Percentiles rank a stretch among this genome's conserved stretches.
phyloP scores from a whole-genome alignment of 2,797 vertebrate genomes.

The Urosaurus nigricauda region DNA sequence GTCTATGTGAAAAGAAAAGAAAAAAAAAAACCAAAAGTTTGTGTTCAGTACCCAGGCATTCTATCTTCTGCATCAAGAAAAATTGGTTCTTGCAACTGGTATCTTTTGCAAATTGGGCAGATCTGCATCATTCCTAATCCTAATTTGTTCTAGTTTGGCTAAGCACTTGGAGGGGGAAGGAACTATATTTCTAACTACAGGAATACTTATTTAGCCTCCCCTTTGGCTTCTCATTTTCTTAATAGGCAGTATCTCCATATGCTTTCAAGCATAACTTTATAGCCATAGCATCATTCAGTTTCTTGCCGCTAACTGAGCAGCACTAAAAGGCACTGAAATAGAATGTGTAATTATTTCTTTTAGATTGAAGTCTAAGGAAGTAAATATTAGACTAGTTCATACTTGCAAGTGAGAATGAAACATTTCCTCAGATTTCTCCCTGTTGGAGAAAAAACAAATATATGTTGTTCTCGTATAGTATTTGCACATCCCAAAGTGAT shows the following conservation, averaged over 20 bases:
- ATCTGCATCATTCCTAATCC: not conserved
- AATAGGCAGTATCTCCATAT: not conserved
- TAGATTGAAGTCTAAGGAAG: not conserved
- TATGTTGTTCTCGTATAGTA: too few relatives aligned
- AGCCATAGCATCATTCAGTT: not conserved
- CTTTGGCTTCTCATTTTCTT: conserved; percentile 13
- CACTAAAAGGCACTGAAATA: not conserved
- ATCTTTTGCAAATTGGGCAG: not conserved
- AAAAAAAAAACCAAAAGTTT: too few relatives aligned
- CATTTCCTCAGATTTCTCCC: too few relatives aligned
- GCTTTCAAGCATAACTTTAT: conserved; percentile 1
- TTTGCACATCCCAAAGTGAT: too few relatives aligned
- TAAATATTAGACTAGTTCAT: too few relatives aligned
- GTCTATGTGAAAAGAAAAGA: not conserved
- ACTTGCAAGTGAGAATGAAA: too few relatives aligned
- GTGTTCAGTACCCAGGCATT: not conserved
- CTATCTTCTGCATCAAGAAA: not conserved
- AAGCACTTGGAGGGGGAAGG: not conserved
- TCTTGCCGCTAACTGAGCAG: not conserved
- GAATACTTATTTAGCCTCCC: not conserved
- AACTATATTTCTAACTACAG: not conserved
- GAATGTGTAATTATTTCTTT: not conserved
- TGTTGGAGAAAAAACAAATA: too few relatives aligned
- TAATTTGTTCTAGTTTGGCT: not conserved
- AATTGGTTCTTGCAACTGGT: too few relatives aligned